Evolutionary conservation across 2,113 vertebrate genomes (phyloP).

Genomic region (Sigmodon hispidus): DNA sequence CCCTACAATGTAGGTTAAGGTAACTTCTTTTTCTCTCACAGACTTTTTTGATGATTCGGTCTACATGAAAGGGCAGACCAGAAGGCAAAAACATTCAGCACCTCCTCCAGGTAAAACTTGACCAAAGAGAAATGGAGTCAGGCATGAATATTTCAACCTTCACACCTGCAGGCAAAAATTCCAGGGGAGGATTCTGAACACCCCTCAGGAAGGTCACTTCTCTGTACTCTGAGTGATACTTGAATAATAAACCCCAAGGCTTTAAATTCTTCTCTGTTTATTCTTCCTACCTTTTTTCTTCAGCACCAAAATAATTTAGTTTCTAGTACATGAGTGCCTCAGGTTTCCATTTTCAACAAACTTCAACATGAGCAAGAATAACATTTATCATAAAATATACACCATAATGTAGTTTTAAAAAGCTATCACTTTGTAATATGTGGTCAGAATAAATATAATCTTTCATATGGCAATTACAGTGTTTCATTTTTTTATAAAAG

Average conservation of each 20-base stretch:
- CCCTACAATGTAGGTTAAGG: neutral
- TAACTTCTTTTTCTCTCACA: neutral
- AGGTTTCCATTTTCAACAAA: neutral
- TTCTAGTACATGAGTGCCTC: neutral
- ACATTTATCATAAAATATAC: neutral
- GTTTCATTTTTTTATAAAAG: neutral
- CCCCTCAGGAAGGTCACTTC: neutral
- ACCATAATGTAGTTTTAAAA: neutral
- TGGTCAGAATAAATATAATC: neutral
- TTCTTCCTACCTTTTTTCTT: neutral
- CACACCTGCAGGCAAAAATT: neutral
- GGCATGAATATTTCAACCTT: constrained; percentile 19
- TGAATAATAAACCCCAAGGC: neutral
- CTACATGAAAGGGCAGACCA: constrained; percentile 5
- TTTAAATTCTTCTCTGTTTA: neutral
- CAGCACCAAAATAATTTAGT: neutral
- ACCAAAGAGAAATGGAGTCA: neutral
- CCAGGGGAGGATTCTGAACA: neutral
- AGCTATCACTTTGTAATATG: neutral
- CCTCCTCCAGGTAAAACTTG: neutral
- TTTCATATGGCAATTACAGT: neutral
- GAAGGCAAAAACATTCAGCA: constrained; percentile 26
- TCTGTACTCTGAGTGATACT: neutral
- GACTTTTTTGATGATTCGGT: neutral
- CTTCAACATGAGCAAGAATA: neutral